phyloP scores from a whole-genome alignment of 1,140 invertebrate genomes.

The Trichonephila clavata region DNA sequence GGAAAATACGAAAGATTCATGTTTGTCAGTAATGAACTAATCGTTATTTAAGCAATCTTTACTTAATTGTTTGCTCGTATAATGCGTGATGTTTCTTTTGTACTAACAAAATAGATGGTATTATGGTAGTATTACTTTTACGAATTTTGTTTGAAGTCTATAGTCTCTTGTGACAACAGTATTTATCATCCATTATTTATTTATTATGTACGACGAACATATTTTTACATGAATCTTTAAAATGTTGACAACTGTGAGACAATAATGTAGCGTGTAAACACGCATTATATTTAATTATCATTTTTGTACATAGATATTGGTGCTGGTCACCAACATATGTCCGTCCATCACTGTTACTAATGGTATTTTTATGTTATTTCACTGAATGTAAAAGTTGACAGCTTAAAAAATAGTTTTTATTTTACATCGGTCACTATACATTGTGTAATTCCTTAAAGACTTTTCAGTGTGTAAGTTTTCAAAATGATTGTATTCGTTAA shows the following conservation, averaged over 20 bases:
- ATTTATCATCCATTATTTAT: slow-evolving; percentile 33
- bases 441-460: too few species aligned
- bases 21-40: not conserved
- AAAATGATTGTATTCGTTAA: too few species aligned
- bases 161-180: not conserved
- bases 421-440: too few species aligned
- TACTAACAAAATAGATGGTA: not conserved
- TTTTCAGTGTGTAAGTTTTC: too few species aligned
- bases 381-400: too few species aligned
- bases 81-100: not conserved
- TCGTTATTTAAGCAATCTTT: not conserved
- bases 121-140: not conserved
- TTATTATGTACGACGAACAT: not conserved
- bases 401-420: too few species aligned
- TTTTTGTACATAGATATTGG: slow-evolving; percentile 39
- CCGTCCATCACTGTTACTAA: not conserved
- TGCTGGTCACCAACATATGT: slow-evolving; percentile 26
- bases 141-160: not conserved
- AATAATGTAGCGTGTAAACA: not conserved
- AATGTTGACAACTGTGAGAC: not conserved
- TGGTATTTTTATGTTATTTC: not conserved
- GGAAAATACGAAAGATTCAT: not conserved
- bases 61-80: not conserved
- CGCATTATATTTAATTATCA: not conserved
- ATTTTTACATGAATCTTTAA: not conserved